Percentiles rank a stretch among this genome's conserved stretches.
Conservation (phyloP, 2,113 vertebrate genomes). For the Hippotragus niger region DNA sequence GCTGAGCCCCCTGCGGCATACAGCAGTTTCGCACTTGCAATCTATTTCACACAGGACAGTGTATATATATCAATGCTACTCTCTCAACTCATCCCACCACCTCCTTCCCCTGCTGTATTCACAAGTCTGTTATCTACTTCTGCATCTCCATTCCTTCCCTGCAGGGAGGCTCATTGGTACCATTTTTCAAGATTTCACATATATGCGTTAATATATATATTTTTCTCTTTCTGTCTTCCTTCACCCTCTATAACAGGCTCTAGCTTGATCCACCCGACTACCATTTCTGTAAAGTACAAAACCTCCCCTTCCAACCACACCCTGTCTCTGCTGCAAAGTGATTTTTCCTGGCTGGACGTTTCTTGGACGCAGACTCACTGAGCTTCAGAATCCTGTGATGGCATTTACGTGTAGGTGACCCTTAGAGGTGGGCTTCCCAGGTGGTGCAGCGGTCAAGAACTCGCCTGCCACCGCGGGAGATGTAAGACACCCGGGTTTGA, state of each 20-base stretch:
- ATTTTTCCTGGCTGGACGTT: neutral
- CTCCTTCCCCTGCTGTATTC: neutral
- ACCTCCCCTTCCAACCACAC: neutral
- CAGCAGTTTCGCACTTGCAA: neutral
- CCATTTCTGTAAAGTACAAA: neutral
- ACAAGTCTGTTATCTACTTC: neutral
- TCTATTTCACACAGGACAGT: neutral
- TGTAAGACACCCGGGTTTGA: neutral
- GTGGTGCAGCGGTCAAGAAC: neutral
- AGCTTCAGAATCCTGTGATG: neutral
- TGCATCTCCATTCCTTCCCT: neutral
- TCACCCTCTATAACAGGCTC: neutral
- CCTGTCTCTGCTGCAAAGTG: neutral
- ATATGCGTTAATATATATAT: neutral
- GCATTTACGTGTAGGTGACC: neutral
- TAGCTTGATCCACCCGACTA: neutral
- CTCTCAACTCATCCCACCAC: neutral
- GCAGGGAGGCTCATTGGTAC: accelerated
- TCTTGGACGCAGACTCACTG: neutral
- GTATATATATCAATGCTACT: neutral
- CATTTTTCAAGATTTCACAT: neutral
- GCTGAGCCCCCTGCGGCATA: neutral
- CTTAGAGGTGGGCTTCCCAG: neutral
- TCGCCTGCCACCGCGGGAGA: accelerated
- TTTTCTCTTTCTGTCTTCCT: neutral